These are phyloP conservation scores for Phylloscopus trochilus DNA, from an alignment of 2,113 vertebrate genomes.

Conservation along the genomic window DNA sequence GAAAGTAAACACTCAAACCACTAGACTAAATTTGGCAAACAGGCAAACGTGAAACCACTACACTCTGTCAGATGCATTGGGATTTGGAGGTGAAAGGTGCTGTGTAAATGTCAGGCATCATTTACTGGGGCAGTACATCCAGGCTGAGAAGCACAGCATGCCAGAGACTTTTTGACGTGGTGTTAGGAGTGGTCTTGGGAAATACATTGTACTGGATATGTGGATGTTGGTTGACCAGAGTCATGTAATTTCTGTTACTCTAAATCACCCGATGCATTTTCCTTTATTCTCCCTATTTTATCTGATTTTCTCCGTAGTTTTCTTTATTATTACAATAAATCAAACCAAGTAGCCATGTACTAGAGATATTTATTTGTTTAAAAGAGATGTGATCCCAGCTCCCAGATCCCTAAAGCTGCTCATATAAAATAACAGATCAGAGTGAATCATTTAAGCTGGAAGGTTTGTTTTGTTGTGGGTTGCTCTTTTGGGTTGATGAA, in stretches of 20 bases:
- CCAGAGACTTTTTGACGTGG: background rate
- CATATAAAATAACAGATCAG: background rate
- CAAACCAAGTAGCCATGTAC: background rate
- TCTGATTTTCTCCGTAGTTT: background rate
- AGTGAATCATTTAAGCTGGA: background rate
- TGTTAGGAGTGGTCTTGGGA: background rate
- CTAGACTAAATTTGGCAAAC: no score
- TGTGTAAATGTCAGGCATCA: constrained; percentile 36
- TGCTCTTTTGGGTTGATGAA: background rate
- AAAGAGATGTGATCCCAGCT: background rate
- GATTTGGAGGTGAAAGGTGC: constrained; percentile 47
- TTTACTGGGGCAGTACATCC: background rate
- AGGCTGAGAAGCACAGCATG: background rate
- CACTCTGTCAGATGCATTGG: constrained; percentile 31
- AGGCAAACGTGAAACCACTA: background rate
- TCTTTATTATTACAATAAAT: background rate
- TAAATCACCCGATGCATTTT: background rate
- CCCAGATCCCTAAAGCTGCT: background rate
- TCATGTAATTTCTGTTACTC: background rate
- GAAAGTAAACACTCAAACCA: no score
- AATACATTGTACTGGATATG: background rate
- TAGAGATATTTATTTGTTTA: background rate
- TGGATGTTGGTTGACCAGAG: background rate
- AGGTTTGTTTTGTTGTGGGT: background rate
- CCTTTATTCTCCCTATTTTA: background rate